Evolutionary conservation across 2,888 invertebrate genomes (phyloP), one percentile per base, ranked within the genome.

Genomic region (Apamea monoglypha): DNA sequence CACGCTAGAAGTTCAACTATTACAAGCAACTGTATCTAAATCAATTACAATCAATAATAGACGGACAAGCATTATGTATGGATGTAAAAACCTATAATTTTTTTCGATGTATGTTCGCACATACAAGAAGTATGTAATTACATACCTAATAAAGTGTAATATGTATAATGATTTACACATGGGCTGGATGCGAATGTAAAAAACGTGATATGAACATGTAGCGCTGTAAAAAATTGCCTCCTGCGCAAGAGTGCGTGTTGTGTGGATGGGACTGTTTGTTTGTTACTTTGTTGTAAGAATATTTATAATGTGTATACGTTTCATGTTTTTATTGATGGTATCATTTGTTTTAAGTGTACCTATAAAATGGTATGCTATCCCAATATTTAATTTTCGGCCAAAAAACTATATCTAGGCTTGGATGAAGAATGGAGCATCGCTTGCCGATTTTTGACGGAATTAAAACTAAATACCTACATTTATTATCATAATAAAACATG

Each of bases 91-190:
- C n/a, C 70, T 25, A 21, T 47, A 67, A 5, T 18, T 47, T 44
- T 72, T 56, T 66, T 59, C n/a, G n/a, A 18, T 53, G 25, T 47
- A 88, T 92, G 92, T 93, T 93, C 92, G 90, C 93, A 92, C 92
- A 91, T 93, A 85, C 82, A 91, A 92, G 87, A 90, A 91, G 80
- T 85, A 88, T 90, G 90, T 91, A 92, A 93, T 93, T 92, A 91
- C 85, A 76, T 73, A 78, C 84, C 85, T 92, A 92, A 92, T 92
- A 91, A 90, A 91, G 88, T 90, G 90, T 90, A 91, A 91, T 91
- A 89, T 88, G 90, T 82, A 81, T 81, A 77, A 92, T 91, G 90
- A 92, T 91, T 93, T 91, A 92, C 88, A 89, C 91, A 83, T 29
- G 73, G 44, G 84, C 76, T 81, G 68, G 71, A 69, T 79, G 61